Evolutionary conservation across 2,113 vertebrate genomes (phyloP).

Genomic region (Rhynchomys soricoides): DNA sequence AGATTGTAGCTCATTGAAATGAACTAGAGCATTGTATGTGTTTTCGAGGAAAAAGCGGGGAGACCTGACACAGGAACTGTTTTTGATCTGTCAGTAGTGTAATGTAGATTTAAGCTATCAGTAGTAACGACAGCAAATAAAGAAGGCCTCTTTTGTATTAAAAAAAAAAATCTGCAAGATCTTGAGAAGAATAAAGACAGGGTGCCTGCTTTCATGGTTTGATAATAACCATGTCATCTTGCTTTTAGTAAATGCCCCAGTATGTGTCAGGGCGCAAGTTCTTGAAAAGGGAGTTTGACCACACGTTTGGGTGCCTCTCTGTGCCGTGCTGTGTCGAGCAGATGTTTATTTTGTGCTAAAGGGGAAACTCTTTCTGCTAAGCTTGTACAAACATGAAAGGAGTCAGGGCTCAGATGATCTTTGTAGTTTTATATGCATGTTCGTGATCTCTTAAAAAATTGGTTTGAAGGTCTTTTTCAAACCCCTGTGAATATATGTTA

Average conservation of each 20-base stretch:
- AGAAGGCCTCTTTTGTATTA: slow-evolving; percentile 89
- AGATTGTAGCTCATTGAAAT: slow-evolving; percentile 88
- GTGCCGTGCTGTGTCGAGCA: slow-evolving; percentile 91
- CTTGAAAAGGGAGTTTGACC: slow-evolving; percentile 92
- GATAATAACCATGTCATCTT: slow-evolving; percentile 93
- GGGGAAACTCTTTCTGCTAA: slow-evolving; percentile 91
- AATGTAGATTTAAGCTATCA: slow-evolving; percentile 93
- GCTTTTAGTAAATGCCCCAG: slow-evolving; percentile 91
- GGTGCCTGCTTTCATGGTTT: slow-evolving; percentile 90
- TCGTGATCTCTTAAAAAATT: slow-evolving; percentile 85
- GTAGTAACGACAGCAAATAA: slow-evolving; percentile 89
- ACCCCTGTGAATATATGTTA: slow-evolving; percentile 84
- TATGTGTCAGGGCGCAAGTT: slow-evolving; percentile 91
- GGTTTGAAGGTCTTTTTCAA: slow-evolving; percentile 87
- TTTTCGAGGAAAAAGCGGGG: slow-evolving; percentile 86
- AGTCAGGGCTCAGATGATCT: slow-evolving; percentile 92
- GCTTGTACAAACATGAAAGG: slow-evolving; percentile 92
- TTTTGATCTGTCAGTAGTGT: slow-evolving; percentile 91
- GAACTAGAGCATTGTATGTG: slow-evolving; percentile 90
- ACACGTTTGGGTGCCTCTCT: slow-evolving; percentile 90
- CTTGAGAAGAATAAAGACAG: slow-evolving; percentile 90
- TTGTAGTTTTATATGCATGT: slow-evolving; percentile 90
- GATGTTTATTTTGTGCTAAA: slow-evolving; percentile 94
- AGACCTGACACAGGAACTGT: slow-evolving; percentile 88
- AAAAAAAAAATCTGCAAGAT: slow-evolving; percentile 89